Base-by-base conservation (phyloP, 2,888 invertebrate species). In the Dusona sp. region DNA sequence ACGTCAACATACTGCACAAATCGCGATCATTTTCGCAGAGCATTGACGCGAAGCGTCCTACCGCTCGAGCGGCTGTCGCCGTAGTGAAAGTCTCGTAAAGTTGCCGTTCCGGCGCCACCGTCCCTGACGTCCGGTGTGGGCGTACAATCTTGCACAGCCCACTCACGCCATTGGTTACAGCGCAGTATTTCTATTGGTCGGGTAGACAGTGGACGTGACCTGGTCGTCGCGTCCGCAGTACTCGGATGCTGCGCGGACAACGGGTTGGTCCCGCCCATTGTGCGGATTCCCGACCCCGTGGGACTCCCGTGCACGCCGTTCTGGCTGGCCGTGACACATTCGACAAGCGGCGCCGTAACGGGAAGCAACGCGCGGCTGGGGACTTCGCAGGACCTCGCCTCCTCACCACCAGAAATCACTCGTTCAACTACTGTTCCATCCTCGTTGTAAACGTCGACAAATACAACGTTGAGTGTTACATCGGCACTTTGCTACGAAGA, bases 321-420 rank as follows among this genome's bases (percentile, higher is more conserved):
- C 92, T 92, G 90, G 91, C 92, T 90, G 92, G 91, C 93, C 93
- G 93, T 94, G 94, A 94, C 94, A 94, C 94, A 94, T 94, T 94
- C 94, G 94, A 94, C 94, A 94, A 94, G 94, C 94, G 93, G 93
- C 93, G 93, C 93, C 93, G 94, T 94, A 94, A 94, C 94, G 94
- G 93, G 93, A 94, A 94, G 92, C 93, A 94, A 94, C 94, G 94
- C 92, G 94, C 94, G 93, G 91, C 94, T 93, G 89, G 94, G 94
- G 94, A 94, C 94, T 92, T 93, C 89, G 91, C 83, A 87, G 85
- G 86, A 86, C 88, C 85, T 86, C 83, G 84, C 86, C 85, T 87
- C 88, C 87, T 87, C 79, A 75, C 85, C 78, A 84, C 78, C 79
- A 74, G 84, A 84, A 84, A 88, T 85, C 79, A 85, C 80, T 85